Percentiles rank a stretch among this genome's conserved stretches.
Conservation (phyloP, 2,113 vertebrate genomes). For the Abramis brama region DNA sequence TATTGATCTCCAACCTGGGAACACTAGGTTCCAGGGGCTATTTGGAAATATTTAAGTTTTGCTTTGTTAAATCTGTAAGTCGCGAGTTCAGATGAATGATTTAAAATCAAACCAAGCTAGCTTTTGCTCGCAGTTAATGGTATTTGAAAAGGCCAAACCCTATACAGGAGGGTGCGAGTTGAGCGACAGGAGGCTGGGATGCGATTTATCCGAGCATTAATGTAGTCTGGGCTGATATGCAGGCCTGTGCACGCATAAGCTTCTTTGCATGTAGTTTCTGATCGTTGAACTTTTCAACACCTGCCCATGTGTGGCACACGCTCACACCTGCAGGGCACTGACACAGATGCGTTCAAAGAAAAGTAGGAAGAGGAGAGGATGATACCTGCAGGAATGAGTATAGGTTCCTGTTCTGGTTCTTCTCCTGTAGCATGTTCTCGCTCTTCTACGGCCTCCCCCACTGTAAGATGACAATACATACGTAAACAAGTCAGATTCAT, state of each 20-base stretch:
- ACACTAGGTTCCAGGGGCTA: neutral
- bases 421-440: conserved; percentile 68
- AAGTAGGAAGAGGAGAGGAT: neutral
- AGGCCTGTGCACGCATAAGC: conserved; percentile 33
- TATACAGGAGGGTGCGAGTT: neutral
- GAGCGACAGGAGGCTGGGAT: conserved; percentile 7
- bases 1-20: neutral
- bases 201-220: conserved; percentile 32
- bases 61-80: no score
- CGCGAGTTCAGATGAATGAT: neutral
- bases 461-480: conserved; percentile 61
- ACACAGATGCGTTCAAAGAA: conserved; percentile 16
- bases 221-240: conserved; percentile 27
- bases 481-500: conserved; percentile 3
- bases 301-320: conserved; percentile 42
- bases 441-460: conserved; percentile 70
- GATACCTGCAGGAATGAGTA: conserved; percentile 79
- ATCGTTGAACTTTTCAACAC: conserved; percentile 41
- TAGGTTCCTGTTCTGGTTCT: conserved; percentile 70
- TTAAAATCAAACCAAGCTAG: neutral
- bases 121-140: neutral
- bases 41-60: neutral
- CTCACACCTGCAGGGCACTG: conserved; percentile 35
- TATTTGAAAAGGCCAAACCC: neutral
- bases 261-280: conserved; percentile 37